Evolutionary conservation across 2,113 vertebrate genomes (phyloP).

Genomic region (Numida meleagris): DNA sequence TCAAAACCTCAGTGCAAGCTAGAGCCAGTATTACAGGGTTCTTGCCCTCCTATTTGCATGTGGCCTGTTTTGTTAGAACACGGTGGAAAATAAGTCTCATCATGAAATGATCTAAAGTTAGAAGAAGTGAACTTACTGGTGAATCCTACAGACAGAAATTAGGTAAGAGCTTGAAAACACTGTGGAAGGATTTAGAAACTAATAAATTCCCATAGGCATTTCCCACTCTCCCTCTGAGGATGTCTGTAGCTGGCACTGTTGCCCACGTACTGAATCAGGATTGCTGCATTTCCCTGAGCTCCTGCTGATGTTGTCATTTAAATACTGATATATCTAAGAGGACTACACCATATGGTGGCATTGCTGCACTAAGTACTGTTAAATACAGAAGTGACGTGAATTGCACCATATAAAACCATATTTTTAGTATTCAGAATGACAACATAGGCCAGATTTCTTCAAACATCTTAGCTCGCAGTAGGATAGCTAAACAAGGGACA

Average conservation of each 20-base stretch:
- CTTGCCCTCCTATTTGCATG: neutral
- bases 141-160: neutral
- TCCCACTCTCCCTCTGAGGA: neutral
- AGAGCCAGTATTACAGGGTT: neutral
- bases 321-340: constrained; percentile 12
- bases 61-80: neutral
- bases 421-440: constrained; percentile 43
- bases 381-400: constrained; percentile 51
- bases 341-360: constrained; percentile 64
- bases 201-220: constrained; percentile 1
- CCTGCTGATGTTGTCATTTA: constrained; percentile 35
- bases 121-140: neutral
- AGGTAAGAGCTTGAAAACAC: neutral
- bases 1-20: neutral
- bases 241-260: constrained; percentile 24
- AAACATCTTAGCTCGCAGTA: neutral
- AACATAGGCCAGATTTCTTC: neutral
- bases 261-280: constrained; percentile 21
- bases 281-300: neutral
- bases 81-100: neutral
- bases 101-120: neutral
- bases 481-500: neutral
- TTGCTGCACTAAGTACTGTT: constrained; percentile 44
- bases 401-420: neutral
- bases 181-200: neutral